Evolutionary conservation across 64 coral and sea anemone genomes (phyloP).

Genomic region (Pocillopora damicornis): DNA sequence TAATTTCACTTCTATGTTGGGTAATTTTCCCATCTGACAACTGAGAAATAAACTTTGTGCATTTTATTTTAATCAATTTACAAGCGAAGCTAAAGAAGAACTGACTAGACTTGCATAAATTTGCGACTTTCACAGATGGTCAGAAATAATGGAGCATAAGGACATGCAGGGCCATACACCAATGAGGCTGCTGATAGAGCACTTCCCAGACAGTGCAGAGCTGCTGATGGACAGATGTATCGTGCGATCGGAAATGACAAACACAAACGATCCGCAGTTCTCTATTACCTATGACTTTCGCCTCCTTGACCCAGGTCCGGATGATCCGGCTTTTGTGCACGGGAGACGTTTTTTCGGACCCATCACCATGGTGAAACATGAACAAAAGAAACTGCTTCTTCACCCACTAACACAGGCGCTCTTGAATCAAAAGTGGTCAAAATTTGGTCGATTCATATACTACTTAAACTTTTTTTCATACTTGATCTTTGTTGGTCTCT

Average conservation of each 20-base stretch:
- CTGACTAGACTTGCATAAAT: too few species aligned
- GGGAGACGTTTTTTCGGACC: slow-evolving; percentile 37
- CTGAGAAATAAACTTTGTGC: neutral
- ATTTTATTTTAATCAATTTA: too few species aligned
- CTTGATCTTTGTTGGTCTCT: slow-evolving; percentile 13
- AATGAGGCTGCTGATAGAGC: slow-evolving; percentile 74
- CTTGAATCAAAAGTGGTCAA: slow-evolving; percentile 32
- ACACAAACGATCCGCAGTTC: slow-evolving; percentile 13
- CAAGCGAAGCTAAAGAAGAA: too few species aligned
- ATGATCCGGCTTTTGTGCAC: slow-evolving; percentile 12
- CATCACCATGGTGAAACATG: slow-evolving; percentile 33
- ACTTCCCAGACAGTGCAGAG: slow-evolving; percentile 68
- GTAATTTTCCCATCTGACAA: neutral
- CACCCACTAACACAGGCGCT: slow-evolving; percentile 36
- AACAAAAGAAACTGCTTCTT: slow-evolving; percentile 21
- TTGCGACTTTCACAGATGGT: slow-evolving; percentile 44
- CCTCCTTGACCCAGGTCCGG: slow-evolving; percentile 50
- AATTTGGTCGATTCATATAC: slow-evolving; percentile 38
- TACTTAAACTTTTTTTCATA: slow-evolving; percentile 41
- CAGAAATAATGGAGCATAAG: slow-evolving; percentile 50
- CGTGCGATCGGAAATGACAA: slow-evolving; percentile 16
- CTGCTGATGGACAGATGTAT: slow-evolving; percentile 81
- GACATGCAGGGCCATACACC: slow-evolving; percentile 45
- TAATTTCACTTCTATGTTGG: too few species aligned
- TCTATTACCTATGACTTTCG: slow-evolving; percentile 48